A percentile compares a stretch with the other conserved stretches of the same genome.
phyloP scores from a whole-genome alignment of 2,113 vertebrate species.

The Cacatua alba region DNA sequence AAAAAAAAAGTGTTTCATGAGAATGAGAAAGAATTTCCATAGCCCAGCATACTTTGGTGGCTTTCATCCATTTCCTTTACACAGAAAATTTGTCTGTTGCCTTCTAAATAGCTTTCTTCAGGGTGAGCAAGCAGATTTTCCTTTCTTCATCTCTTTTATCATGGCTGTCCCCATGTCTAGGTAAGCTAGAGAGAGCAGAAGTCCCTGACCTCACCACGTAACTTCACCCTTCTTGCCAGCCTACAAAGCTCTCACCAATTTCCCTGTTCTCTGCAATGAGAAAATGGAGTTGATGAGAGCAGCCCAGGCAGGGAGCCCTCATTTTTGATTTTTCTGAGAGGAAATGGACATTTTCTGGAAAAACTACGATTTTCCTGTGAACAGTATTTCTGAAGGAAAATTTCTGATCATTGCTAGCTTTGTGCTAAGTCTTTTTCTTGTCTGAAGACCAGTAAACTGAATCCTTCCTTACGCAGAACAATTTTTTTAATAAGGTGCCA shows the following conservation, averaged over 20 bases:
- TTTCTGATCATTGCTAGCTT: neutral
- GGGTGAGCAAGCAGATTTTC: neutral
- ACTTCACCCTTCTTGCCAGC: neutral
- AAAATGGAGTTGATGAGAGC: neutral
- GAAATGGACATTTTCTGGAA: neutral
- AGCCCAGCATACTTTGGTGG: neutral
- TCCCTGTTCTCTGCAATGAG: neutral
- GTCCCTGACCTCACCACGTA: neutral
- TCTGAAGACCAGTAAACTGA: neutral
- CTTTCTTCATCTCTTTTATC: neutral
- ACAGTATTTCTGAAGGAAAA: neutral
- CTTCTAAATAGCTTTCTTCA: neutral
- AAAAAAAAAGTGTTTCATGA: neutral
- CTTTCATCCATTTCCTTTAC: neutral
- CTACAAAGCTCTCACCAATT: neutral
- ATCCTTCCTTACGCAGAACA: neutral
- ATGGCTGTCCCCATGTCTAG: neutral
- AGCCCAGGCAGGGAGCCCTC: neutral
- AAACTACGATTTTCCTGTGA: neutral
- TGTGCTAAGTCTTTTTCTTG: neutral
- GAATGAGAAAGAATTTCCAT: neutral
- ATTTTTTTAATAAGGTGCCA: neutral
- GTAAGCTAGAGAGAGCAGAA: neutral
- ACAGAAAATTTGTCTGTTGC: neutral
- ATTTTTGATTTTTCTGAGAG: neutral